phyloP scores from a whole-genome alignment of 1,140 invertebrate species.

The Dinoponera quadriceps region DNA sequence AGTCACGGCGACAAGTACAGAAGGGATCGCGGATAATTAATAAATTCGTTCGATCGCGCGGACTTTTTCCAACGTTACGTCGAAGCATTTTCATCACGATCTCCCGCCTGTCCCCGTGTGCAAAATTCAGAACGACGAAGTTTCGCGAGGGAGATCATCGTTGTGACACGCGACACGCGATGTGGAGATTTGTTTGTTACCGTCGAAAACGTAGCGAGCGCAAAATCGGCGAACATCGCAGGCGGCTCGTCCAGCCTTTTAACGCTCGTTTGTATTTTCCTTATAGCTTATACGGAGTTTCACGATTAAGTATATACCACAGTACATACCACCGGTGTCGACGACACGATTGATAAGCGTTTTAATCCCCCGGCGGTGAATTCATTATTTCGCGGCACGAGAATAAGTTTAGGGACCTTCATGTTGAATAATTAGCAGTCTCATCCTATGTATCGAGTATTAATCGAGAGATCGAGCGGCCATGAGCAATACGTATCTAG shows the following conservation, averaged over 20 bases:
- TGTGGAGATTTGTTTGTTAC: not conserved
- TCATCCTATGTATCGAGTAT: slow-evolving; percentile 79
- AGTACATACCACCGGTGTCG: not conserved
- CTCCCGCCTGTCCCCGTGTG: not conserved
- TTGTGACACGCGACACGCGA: not conserved
- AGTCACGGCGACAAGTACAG: no score
- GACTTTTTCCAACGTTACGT: not conserved
- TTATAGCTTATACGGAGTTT: slow-evolving; percentile 38
- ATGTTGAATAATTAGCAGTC: slow-evolving; percentile 79
- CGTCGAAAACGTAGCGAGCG: not conserved
- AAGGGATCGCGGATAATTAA: not conserved
- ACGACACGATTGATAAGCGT: slow-evolving; percentile 63
- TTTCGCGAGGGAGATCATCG: not conserved
- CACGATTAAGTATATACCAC: slow-evolving; percentile 26
- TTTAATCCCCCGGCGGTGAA: slow-evolving; percentile 51
- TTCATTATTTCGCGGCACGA: slow-evolving; percentile 76
- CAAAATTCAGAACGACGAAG: not conserved
- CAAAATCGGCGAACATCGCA: slow-evolving; percentile 1
- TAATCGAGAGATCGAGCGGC: slow-evolving; percentile 80
- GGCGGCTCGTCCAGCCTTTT: not conserved
- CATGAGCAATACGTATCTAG: slow-evolving; percentile 76
- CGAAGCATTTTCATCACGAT: not conserved
- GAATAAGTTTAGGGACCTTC: slow-evolving; percentile 79
- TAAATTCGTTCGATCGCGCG: not conserved
- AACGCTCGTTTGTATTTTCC: slow-evolving; percentile 27